Base-by-base conservation (phyloP, 53 echinoderm and acorn worm species). In the Glandiceps talaboti region DNA sequence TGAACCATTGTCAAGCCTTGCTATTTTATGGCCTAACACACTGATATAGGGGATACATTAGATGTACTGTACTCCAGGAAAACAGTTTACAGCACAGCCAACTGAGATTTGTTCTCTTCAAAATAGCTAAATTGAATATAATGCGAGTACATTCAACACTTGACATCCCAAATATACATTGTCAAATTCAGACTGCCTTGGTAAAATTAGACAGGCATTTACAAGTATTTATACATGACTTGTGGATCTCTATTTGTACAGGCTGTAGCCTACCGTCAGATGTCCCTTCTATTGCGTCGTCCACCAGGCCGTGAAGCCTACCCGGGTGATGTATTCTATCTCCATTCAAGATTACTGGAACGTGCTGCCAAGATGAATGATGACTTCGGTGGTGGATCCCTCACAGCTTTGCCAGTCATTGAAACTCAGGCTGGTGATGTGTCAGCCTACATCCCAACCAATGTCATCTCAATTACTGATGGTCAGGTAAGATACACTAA, bases 261-360 rank as follows among this genome's bases (percentile, higher is more conserved):
- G 99, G 99, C 99, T 83, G 99, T 99, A 64, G 99, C 99, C 79
- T 99, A 99, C 90, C 99, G 99, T 94, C 99, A 99, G 91, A 99
- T 99, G 99, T 99, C 99, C 32, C 89, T 99, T 77, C 83, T 99
- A 84, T 89, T 99, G 82, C 88, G 99, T 82, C 93, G 99, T 91
- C 99, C 99, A 75, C 99, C 99, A 83, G 99, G 99, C 76, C 99
- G 99, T 91, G 99, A 99, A 85, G 99, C 99, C 90, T 99, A 99
- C 93, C 99, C 99, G 28, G 99, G 99, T 31, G 99, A 99, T 91
- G 99, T 99, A 31, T 99, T 99, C 93, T 99, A 99, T 86, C 99
- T 99, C 81, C 99, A 99, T 86, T 99, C 99, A 77, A 92, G 99
- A 87, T 91, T 99, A 32, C 85, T 99, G 30, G 99, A 99, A 80